Conservation (phyloP, 2,113 vertebrate genomes). For the Spheniscus mendiculus region DNA sequence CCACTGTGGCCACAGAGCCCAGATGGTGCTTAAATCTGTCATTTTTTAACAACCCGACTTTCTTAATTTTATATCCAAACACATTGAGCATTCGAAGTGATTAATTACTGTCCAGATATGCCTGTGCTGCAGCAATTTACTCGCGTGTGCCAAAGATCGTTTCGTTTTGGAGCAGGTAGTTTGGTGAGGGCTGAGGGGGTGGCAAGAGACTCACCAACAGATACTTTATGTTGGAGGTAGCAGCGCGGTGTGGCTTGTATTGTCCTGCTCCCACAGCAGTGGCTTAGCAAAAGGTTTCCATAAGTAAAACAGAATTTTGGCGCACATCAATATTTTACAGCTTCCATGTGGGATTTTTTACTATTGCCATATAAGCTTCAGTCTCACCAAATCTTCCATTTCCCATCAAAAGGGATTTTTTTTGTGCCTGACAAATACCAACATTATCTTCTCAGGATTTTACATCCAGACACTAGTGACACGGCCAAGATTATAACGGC, state of each 20-base stretch:
- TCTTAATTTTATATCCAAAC: conserved; percentile 83
- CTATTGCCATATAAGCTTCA: background rate
- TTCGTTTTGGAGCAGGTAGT: background rate
- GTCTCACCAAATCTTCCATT: background rate
- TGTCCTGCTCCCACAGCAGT: background rate
- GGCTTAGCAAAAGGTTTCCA: background rate
- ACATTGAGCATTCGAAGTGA: conserved; percentile 76
- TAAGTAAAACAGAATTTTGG: background rate
- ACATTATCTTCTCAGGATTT: background rate
- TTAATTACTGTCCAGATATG: conserved; percentile 80
- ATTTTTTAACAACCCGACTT: conserved; percentile 81
- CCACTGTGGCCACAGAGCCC: conserved; percentile 81
- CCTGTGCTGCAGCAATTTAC: conserved; percentile 64
- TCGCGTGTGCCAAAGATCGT: conserved; percentile 12
- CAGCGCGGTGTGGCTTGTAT: background rate
- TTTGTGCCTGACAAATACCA: background rate
- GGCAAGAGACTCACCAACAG: background rate
- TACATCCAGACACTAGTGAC: background rate
- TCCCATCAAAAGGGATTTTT: background rate
- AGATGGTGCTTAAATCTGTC: conserved; percentile 86
- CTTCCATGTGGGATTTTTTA: background rate
- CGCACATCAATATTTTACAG: background rate
- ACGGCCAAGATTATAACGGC: background rate
- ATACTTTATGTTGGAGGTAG: background rate
- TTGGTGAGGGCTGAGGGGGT: background rate